Base-by-base conservation (phyloP, 92 coral and sea anemone genomes). In the Micromussa lordhowensis region DNA sequence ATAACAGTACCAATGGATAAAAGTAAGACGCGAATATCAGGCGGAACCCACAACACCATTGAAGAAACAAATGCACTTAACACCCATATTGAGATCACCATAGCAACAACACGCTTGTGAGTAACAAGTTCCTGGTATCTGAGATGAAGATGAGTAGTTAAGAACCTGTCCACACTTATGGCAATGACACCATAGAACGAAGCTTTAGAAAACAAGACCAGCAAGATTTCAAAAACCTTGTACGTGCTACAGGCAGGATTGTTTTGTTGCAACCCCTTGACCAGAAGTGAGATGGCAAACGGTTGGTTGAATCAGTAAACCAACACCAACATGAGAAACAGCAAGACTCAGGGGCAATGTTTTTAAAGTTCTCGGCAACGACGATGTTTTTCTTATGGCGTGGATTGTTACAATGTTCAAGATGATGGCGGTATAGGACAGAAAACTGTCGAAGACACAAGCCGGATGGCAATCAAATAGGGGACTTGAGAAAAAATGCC, bases 51-150 rank as follows among this genome's bases (percentile, higher is more conserved):
- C 48, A 40, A 4, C 48, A 40, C 48, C 48, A 40, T 40, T 40
- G 48, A 35, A 72, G 58, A 64, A 40, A 40, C 7, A 66, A 81
- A 10, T 44, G 59, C 40, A 66, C 76, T 63, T 3, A 64, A 24
- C 57, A 40, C 40, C 85, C 85, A 81, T 18, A 24, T 22, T 16
- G 74, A 66, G 61, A 38, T 81, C 36, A 66, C 59, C 57, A 24
- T 18, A 63, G 75, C 75, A n/a, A 81, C 75, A 81, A 81, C 85
- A 28, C 75, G 85, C 59, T 63, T 81, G 59, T 38, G 85, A 40
- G 85, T 81, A 75, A 81, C 85, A 38, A 66, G 75, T 81, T 81
- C 85, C 38, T 64, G 85, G 29, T 81, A 81, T 81, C 85, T 81
- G 75, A 81, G 85, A 40, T 81, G 85, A 44, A 81, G 85, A 38